Base-by-base conservation (phyloP, 2,888 invertebrate species). In the Lasioglossum malachurum region DNA sequence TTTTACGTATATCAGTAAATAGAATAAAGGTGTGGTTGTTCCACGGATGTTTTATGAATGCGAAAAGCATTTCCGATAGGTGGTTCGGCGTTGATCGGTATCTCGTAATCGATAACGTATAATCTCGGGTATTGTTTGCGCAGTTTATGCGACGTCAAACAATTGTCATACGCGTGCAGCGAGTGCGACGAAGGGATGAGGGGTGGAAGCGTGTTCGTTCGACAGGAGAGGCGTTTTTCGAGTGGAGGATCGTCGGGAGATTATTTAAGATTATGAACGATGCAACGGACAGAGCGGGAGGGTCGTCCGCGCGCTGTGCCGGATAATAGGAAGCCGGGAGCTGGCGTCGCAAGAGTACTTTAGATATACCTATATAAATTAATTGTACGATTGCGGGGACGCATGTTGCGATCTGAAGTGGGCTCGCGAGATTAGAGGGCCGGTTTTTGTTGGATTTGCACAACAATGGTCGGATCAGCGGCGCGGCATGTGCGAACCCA, bases 361-460 rank as follows among this genome's bases (percentile, higher is more conserved):
- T 91, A 85, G 91, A 93, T 93, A 93, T 93, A 92, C 90, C 92
- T 93, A 94, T 93, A 94, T 94, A 94, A 94, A 94, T 94, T 94
- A 94, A 94, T 94, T 94, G 94, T 94, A 92, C 91, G 88, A 87
- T 87, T 87, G 88, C 89, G 90, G 93, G 93, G 67, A 67, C 90
- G 93, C 90, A 87, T 89, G 91, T 85, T 91, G 88, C 91, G 92
- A 93, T 93, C 92, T 94, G 94, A 94, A 94, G 94, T 94, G 94
- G 93, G 92, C 87, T 90, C 91, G 93, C 92, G 90, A 93, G 95
- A 95, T 95, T 95, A 95, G 94, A 93, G 94, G 93, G 93, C 92
- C 88, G 92, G 94, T 95, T 95, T 95, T 94, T 94, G 94, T 94
- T 94, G 93, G 93, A 95, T 95, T 95, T 95, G 94, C 95, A 95